A percentile compares a stretch with the other conserved stretches of the same genome.
phyloP scores from a whole-genome alignment of 2,888 invertebrate genomes.

The Panopea generosa region DNA sequence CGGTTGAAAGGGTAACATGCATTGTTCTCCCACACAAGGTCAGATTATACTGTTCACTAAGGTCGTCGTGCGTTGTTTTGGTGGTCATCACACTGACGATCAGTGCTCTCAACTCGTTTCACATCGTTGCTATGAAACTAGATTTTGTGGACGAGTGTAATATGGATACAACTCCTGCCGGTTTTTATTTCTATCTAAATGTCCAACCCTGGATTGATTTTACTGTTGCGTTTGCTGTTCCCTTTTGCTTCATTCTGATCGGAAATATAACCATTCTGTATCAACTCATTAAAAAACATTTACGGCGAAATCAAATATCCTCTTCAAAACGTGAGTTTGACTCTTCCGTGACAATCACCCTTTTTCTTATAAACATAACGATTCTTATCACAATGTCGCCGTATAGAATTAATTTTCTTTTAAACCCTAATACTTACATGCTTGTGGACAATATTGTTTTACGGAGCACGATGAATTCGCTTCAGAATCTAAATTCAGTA shows the following conservation, averaged over 20 bases:
- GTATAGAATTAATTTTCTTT: constrained; percentile 36
- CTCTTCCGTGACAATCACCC: constrained; percentile 21
- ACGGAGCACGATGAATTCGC: constrained; percentile 20
- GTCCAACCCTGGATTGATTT: constrained; percentile 56
- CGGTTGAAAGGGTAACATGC: constrained; percentile 48
- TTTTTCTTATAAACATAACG: constrained; percentile 42
- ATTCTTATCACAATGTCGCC: constrained; percentile 48
- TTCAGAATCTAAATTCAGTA: constrained; percentile 63
- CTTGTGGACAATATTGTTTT: constrained; percentile 20
- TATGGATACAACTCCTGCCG: constrained; percentile 28
- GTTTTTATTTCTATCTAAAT: constrained; percentile 27
- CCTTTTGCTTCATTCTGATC: constrained; percentile 34
- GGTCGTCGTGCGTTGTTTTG: constrained; percentile 13
- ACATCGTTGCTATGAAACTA: too few relatives aligned
- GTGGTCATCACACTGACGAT: constrained; percentile 4
- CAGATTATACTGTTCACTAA: constrained; percentile 25
- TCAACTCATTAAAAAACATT: constrained; percentile 11
- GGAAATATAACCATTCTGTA: constrained; percentile 47
- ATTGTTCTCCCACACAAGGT: constrained; percentile 45
- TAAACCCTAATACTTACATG: constrained; percentile 23
- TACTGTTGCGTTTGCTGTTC: constrained; percentile 36
- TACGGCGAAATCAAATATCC: constrained; percentile 9
- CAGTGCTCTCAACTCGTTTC: constrained; percentile 31
- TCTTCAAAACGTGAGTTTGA: constrained; percentile 6
- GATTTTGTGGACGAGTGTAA: not conserved